Evolutionary conservation across 2,888 invertebrate species (phyloP), one percentile per base, ranked within the genome.

Genomic region (Trichogramma dendrolimi): DNA sequence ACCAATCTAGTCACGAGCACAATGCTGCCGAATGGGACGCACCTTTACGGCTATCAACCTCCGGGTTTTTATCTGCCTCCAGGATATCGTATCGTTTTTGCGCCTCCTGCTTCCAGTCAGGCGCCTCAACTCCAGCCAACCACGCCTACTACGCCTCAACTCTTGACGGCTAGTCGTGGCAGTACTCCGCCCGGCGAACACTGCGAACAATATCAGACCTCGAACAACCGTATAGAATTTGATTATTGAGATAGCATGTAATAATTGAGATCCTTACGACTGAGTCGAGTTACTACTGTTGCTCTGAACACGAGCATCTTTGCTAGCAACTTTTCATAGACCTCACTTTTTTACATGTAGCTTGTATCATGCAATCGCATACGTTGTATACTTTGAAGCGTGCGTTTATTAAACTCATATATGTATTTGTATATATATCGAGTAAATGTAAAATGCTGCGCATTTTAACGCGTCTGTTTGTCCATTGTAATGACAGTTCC

Each of bases 11-110:
- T 64, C 61, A 61, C 69, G 55, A 61, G 63, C 41, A 60, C 50
- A 40, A 44, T 60, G 48, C 27, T 27, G 27, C 27, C 27, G 27
- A 27, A 27, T 27, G 27, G 27, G 27, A 27, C 27, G 27, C 27
- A 27, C 27, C 27, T 27, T 27, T 27, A 27, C 27, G 27, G 27
- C 27, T 27, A 27, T 27, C 27, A 27, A 27, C 27, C 64, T 50
- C 74, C 55, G 74, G 77, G 79, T 44, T 76, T 78, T 68, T 77
- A 77, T 60, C 65, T 78, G 57, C 77, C 79, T 3, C 73, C 78
- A 55, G 78, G 78, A 49, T 78, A 77, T 60, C 70, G 76, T 44
- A 64, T 77, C 44, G 71, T 78, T 47, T 79, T 77, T 58, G 76
- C 79, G 41, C 75, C 79, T 2, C 68, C 76, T 74, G 41, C 71